These are phyloP conservation scores for Amniataba percoides DNA, from an alignment of 2,797 vertebrate genomes.

Conservation along the genomic window DNA sequence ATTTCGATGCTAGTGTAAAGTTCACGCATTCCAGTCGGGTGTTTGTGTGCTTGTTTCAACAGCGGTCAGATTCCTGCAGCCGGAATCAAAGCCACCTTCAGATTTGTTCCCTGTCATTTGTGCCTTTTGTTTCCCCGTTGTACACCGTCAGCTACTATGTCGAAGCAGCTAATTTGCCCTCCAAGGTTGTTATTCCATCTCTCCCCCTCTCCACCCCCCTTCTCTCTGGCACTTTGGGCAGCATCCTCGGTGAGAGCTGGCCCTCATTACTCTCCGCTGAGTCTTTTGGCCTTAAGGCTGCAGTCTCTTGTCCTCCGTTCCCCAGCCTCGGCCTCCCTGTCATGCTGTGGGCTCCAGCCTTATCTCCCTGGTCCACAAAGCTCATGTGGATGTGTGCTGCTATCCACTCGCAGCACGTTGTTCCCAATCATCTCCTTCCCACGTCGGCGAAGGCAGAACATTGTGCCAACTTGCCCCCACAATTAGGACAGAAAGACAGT, in stretches of 20 bases:
- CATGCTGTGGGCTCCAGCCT: conserved; percentile 68
- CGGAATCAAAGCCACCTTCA: conserved; percentile 52
- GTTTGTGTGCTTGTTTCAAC: conserved; percentile 12
- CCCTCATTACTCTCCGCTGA: conserved; percentile 77
- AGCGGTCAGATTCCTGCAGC: conserved; percentile 29
- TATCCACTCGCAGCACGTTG: conserved; percentile 70
- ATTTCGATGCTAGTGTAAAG: neutral
- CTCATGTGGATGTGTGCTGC: conserved; percentile 76
- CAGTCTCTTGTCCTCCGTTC: conserved; percentile 67
- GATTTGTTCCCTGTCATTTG: conserved; percentile 45
- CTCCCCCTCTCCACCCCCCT: conserved; percentile 9
- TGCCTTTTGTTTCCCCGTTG: conserved; percentile 55
- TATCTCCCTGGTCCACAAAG: conserved; percentile 80
- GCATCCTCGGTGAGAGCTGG: conserved; percentile 66
- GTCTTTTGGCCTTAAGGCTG: conserved; percentile 75
- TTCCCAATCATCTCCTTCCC: conserved; percentile 68
- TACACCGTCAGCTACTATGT: conserved; percentile 40
- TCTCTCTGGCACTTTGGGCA: conserved; percentile 51
- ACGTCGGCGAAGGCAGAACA: conserved; percentile 49
- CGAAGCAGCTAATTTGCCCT: conserved; percentile 59
- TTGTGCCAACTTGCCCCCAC: conserved; percentile 58
- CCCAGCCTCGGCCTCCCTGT: conserved; percentile 61
- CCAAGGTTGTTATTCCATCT: conserved; percentile 58
- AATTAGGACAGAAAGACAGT: conserved; percentile 59
- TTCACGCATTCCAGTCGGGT: conserved; percentile 9